Base-by-base conservation (phyloP, 2,113 vertebrate species). In the Xenopus borealis region DNA sequence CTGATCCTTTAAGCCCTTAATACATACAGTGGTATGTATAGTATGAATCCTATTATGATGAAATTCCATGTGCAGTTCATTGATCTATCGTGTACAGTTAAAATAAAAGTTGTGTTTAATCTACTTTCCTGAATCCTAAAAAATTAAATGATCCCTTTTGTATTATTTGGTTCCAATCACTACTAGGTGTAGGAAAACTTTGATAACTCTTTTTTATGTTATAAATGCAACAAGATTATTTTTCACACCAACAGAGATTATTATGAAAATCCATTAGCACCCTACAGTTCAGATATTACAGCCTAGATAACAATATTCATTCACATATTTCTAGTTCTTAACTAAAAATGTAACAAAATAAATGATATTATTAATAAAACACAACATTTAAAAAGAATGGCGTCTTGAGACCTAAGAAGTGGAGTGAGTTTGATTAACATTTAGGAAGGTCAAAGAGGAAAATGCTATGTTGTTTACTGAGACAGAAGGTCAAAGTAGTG, bases 401-500 rank as follows among this genome's bases (percentile, higher is more conserved):
- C 63, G 46, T 46, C 72, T 70, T 62, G n/a, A 46, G 67, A 57
- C 74, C 59, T 30, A 57, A 70, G 67, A 18, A 45, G 45, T 17
- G 30, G 18, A 70, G 19, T 70, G 61, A 47, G 74, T 77, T 77
- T 61, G 59, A 77, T 77, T 77, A 77, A 77, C 66, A 77, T 70
- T 77, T 77, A 77, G 67, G 74, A 77, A 77, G 74, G 74, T 77
- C 74, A 77, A 66, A 57, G 61, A 70, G 33, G 67, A 64, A 76
- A 77, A 77, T 77, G 59, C 66, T 70, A 57, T 70, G 67, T 77
- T 77, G 74, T 77, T 77, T 77, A 77, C 74, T 17, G 33, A 77
- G 66, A 64, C 74, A 70, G 67, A 77, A 77, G 74, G 74, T 70
- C 67, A 77, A 64, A 70, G 46, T 46, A 70, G 67, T 70, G 74